phyloP scores from a whole-genome alignment of 2,797 vertebrate species.

The Strix occidentalis region DNA sequence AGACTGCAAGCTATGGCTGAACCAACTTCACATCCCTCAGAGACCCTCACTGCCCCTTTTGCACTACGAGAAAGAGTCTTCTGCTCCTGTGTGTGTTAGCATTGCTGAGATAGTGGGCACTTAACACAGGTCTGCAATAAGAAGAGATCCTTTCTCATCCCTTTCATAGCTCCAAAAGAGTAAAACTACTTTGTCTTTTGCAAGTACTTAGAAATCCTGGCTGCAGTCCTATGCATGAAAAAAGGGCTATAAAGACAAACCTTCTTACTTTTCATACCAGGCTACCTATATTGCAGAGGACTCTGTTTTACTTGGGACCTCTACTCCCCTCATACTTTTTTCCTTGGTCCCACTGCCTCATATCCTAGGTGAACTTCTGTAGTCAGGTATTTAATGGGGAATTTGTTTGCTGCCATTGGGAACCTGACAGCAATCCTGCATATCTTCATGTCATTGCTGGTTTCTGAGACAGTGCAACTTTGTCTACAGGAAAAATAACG shows the following conservation, averaged over 20 bases:
- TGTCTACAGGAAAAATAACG: neutral
- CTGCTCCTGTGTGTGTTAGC: neutral
- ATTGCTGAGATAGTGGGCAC: neutral
- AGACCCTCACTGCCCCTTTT: neutral
- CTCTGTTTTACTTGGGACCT: neutral
- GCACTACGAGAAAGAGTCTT: neutral
- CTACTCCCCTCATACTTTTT: neutral
- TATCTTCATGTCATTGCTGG: neutral
- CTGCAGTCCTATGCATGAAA: neutral
- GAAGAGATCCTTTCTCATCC: neutral
- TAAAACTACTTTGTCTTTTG: neutral
- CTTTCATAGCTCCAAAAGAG: neutral
- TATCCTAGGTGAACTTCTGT: neutral
- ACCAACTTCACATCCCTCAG: neutral
- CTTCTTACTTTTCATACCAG: neutral
- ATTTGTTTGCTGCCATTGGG: neutral
- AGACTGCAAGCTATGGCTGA: neutral
- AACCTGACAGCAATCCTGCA: neutral
- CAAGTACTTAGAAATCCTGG: neutral
- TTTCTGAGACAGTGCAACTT: neutral
- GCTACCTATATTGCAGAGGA: neutral
- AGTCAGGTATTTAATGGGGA: neutral
- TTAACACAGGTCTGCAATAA: neutral
- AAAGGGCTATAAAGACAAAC: neutral
- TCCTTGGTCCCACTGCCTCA: neutral